These are phyloP conservation scores for Hydropotes inermis DNA, from an alignment of 2,113 vertebrate genomes.

Conservation along the genomic window DNA sequence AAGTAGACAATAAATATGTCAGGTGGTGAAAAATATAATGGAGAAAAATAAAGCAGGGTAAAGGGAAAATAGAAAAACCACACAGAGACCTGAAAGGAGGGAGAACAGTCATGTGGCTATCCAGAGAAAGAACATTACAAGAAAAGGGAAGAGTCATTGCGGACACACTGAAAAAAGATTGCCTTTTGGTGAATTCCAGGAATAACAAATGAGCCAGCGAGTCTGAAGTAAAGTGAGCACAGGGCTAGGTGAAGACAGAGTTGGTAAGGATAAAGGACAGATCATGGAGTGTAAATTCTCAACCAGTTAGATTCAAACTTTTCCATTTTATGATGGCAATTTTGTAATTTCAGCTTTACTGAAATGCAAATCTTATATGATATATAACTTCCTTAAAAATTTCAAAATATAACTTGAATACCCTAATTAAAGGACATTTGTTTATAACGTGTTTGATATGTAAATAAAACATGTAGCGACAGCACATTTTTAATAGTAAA, in stretches of 20 bases:
- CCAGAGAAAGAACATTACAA: background rate
- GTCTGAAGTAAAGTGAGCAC: background rate
- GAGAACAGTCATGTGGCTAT: background rate
- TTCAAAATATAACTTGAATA: slow-evolving; percentile 18
- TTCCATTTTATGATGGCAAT: background rate
- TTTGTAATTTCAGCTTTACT: background rate
- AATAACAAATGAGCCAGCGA: background rate
- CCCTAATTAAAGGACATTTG: background rate
- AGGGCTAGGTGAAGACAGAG: background rate
- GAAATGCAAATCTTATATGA: background rate
- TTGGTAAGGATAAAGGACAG: background rate
- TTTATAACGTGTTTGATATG: background rate
- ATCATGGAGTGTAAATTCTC: background rate
- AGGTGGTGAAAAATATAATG: background rate
- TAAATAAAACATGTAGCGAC: background rate
- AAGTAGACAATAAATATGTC: background rate
- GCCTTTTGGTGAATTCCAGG: background rate
- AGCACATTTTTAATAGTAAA: background rate
- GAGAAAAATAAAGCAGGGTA: background rate
- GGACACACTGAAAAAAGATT: background rate
- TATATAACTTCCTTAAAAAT: background rate
- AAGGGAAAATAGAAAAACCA: background rate
- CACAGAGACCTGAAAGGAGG: background rate
- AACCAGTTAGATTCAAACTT: background rate
- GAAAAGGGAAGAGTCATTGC: background rate